Base-by-base conservation (phyloP, 2,888 invertebrate species). In the Neria commutata region DNA sequence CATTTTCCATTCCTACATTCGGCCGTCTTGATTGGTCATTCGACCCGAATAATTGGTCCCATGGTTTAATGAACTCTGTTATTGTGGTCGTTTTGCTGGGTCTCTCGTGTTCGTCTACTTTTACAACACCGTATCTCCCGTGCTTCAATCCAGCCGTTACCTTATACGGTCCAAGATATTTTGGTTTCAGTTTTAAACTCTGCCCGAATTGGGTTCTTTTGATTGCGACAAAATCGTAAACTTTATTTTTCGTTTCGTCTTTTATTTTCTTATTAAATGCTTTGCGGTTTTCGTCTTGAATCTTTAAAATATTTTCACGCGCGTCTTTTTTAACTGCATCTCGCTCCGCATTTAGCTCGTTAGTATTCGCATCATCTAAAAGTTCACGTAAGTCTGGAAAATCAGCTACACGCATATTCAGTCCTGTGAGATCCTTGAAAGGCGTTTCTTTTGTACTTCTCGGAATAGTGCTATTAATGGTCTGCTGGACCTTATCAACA, bases 391-490 rank as follows among this genome's bases (percentile, higher is more conserved):
- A 37, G 16, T 37, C 37, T 37, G 37, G 37, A n/a, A 14, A 37
- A 37, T 37, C 37, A 11, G 10, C 16, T 37, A 37, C 37, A 8
- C 37, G 37, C 54, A 46, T 54, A 11, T 54, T 29, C 14, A 42
- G n/a, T 6, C 37, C 46, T 16, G 54, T 54, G 26, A 54, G 33
- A 10, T 47, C 47, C 21, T 54, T 24, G 24, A 54, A 54, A 14
- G 54, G 60, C 8, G 26, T 8, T n/a, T 17, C 4, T 46, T 21
- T 33, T 14, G 54, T 54, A 11, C 53, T 49, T 21, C 55, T 11
- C 21, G 46, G 34, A 16, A 24, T 17, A 1, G 60, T 49, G 16
- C 67, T 66, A 52, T 78, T 69, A 48, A 71, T 47, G 54, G 63
- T 63, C 24, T 58, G 52, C 26, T 58, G 58, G 16, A 46, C 53